phyloP scores from a whole-genome alignment of 1,140 invertebrate species.

The Tenebrio molitor region DNA sequence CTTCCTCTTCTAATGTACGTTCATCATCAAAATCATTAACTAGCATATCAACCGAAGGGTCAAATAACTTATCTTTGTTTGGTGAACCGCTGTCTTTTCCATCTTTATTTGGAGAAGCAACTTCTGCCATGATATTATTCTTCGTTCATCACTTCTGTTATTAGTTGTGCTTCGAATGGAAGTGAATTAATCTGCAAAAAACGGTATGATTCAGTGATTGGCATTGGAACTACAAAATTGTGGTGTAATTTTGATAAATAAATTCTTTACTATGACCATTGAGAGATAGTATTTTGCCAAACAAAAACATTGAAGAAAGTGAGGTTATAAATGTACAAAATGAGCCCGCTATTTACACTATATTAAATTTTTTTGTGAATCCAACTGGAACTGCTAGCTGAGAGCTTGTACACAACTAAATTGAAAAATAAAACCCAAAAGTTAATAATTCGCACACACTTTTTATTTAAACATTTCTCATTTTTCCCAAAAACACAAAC shows the following conservation, averaged over 20 bases:
- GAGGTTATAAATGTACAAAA: constrained; percentile 16
- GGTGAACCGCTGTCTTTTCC: constrained; percentile 58
- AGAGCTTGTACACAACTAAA: neutral
- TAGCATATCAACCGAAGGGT: constrained; percentile 89
- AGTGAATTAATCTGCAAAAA: constrained; percentile 27
- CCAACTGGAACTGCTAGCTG: neutral
- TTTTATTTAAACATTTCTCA: constrained; percentile 25
- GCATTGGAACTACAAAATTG: neutral
- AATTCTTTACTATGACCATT: neutral
- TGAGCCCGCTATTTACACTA: constrained; percentile 36
- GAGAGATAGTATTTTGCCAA: constrained; percentile 17
- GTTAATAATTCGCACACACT: neutral
- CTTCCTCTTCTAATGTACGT: constrained; percentile 95
- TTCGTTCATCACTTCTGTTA: constrained; percentile 45
- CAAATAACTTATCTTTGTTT: constrained; percentile 68
- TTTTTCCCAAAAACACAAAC: constrained; percentile 38
- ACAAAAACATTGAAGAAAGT: constrained; percentile 41
- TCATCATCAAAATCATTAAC: constrained; percentile 98
- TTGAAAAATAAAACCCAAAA: neutral
- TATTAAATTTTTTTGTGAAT: neutral
- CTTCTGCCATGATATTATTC: constrained; percentile 60
- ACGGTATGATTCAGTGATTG: neutral
- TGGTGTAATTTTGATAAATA: neutral
- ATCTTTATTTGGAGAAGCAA: constrained; percentile 57
- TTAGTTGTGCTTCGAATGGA: neutral